Conservation (phyloP, 2,888 invertebrate genomes). For the Falcaria lacertinaria region DNA sequence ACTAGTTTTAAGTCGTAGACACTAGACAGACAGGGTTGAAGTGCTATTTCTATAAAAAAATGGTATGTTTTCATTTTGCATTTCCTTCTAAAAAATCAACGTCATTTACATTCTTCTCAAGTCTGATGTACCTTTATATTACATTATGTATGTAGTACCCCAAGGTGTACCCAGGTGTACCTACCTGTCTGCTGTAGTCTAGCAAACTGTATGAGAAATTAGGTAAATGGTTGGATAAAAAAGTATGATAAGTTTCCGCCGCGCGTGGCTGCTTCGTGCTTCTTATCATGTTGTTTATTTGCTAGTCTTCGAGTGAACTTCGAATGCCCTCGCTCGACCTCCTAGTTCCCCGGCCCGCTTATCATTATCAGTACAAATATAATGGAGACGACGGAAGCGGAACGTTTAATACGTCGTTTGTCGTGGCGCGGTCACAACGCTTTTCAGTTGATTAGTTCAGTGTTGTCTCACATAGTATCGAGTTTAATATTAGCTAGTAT, state of each 20-base stretch:
- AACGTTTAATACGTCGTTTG: constrained; percentile 54
- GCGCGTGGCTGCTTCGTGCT: constrained; percentile 70
- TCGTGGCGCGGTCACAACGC: constrained; percentile 42
- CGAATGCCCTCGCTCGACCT: constrained; percentile 75
- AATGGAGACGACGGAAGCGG: constrained; percentile 64
- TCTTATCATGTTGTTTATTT: constrained; percentile 74
- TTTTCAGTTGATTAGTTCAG: constrained; percentile 16
- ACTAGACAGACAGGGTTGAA: too few species aligned
- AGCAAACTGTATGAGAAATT: too few species aligned
- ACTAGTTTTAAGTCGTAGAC: too few species aligned
- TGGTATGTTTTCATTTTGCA: too few species aligned
- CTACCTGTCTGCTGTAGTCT: too few species aligned
- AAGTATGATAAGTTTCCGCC: constrained; percentile 46
- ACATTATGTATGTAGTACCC: too few species aligned
- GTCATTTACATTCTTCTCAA: too few species aligned
- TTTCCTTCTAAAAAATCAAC: too few species aligned
- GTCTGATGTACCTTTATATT: too few species aligned
- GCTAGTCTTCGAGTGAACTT: constrained; percentile 64
- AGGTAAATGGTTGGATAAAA: too few species aligned
- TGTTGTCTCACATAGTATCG: background rate
- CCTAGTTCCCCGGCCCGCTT: constrained; percentile 65
- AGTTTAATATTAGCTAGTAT: background rate
- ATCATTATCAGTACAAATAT: constrained; percentile 69
- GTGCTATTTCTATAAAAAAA: too few species aligned
- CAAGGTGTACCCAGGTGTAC: too few species aligned